Percentiles rank a stretch among this genome's conserved stretches.
Evolutionary conservation across 1,140 invertebrate species (phyloP).

Genomic region (Gyrodactylus bullatarudis): DNA sequence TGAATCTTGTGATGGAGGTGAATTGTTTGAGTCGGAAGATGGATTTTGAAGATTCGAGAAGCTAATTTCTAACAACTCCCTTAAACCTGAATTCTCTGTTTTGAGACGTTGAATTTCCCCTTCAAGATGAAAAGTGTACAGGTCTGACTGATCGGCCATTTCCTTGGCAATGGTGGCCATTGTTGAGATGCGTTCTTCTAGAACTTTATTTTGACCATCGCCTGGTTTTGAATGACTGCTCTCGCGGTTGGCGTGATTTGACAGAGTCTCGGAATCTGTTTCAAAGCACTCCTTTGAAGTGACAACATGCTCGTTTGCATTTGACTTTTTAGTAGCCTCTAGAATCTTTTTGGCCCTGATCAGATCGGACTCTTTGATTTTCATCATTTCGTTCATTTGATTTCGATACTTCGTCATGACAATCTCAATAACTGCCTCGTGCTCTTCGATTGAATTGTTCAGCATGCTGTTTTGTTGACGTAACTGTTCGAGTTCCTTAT

Average conservation of each 20-base stretch:
- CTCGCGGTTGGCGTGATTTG: too few species aligned
- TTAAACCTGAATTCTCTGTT: neutral
- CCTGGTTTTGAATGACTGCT: too few species aligned
- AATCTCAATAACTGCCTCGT: neutral
- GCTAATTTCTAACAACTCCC: neutral
- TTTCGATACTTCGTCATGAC: neutral
- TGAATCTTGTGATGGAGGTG: too few species aligned
- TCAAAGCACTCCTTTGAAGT: neutral
- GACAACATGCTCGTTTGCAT: neutral
- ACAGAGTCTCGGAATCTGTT: neutral
- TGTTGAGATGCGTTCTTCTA: neutral
- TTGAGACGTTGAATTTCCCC: neutral
- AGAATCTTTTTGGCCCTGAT: neutral
- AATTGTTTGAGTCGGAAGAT: neutral
- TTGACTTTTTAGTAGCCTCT: neutral
- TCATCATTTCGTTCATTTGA: neutral
- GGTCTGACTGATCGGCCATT: neutral
- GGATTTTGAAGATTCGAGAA: neutral
- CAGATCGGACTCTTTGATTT: neutral
- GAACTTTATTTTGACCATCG: too few species aligned
- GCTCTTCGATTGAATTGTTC: neutral
- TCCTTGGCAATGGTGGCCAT: neutral
- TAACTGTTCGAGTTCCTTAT: neutral
- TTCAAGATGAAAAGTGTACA: neutral
- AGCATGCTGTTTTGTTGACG: neutral